Base-by-base conservation (phyloP, 2,888 invertebrate species). In the Ecdyonurus torrentis region DNA sequence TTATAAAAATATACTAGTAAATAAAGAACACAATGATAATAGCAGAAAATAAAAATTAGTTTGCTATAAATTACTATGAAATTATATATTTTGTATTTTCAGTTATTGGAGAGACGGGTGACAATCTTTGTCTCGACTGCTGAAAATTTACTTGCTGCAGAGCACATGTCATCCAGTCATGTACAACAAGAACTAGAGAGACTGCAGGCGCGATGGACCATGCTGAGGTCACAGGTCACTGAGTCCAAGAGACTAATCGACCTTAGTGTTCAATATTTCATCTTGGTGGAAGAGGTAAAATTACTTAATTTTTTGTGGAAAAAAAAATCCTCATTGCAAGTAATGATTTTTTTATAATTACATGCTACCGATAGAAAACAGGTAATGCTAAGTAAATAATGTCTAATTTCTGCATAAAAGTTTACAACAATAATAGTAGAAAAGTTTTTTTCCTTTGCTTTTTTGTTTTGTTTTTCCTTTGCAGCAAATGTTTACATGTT, bases 221-320 rank as follows among this genome's bases (percentile, higher is more conserved):
- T 80, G 66, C 81, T 91, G 71, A 83, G 83, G 70, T 79, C 79
- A 52, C 82, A 84, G 71, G 82, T 87, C 20, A 78, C 78, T 59
- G 82, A 82, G 63, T 84, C 84, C 61, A 79, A 86, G 67, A 78
- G 78, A 64, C 78, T 83, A 60, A 81, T 89, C 37, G 82, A 88
- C 70, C 77, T 83, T 63, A 84, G 85, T 65, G 81, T 85, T 55
- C 80, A 84, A 63, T 90, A 88, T 74, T 89, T 85, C 73, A 80
- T 81, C 67, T 76, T 86, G 55, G 79, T 88, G 63, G 87, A 90
- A 68, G 84, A 88, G 79, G 86, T 86, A 72, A n/a, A n/a, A n/a
- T n/a, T n/a, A n/a, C n/a, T n/a, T n/a, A n/a, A n/a, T n/a, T n/a
- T n/a, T n/a, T n/a, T n/a, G n/a, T n/a, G n/a, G n/a, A n/a, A n/a